Percentiles rank a stretch among this genome's conserved stretches.
phyloP scores from a whole-genome alignment of 2,888 invertebrate genomes.

The Rambutsinella grinnellia region DNA sequence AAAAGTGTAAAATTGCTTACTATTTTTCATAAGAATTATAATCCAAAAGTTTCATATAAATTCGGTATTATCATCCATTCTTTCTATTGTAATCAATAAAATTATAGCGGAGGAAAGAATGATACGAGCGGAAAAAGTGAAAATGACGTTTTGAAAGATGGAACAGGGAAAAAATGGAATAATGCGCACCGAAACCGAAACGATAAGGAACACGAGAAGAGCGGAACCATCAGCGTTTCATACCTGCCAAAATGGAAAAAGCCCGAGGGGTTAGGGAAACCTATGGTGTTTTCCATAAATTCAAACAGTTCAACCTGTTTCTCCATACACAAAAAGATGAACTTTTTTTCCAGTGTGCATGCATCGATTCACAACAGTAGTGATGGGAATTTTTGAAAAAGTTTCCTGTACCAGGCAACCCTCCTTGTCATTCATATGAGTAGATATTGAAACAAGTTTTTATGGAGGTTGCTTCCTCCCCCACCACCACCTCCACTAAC shows the following conservation, averaged over 20 bases:
- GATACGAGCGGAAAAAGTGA: neutral
- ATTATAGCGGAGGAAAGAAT: neutral
- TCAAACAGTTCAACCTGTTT: no score
- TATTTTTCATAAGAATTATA: neutral
- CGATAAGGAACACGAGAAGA: slow-evolving; percentile 29
- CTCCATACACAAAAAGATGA: no score
- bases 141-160: slow-evolving; percentile 3
- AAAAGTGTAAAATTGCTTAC: neutral
- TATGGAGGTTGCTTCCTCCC: neutral
- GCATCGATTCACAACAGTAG: neutral
- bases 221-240: slow-evolving; percentile 45
- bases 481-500: neutral
- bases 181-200: slow-evolving; percentile 46
- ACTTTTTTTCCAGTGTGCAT: neutral
- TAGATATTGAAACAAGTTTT: neutral
- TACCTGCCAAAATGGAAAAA: no score
- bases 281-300: neutral
- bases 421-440: neutral
- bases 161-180: slow-evolving; percentile 16
- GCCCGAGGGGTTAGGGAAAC: neutral
- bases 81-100: neutral
- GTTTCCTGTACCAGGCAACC: neutral
- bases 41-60: neutral
- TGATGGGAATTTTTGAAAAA: neutral
- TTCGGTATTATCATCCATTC: neutral